Evolutionary conservation across 2,797 vertebrate species (phyloP), one percentile per base, ranked within the genome.

Genomic region (Lycodopsis pacificus): DNA sequence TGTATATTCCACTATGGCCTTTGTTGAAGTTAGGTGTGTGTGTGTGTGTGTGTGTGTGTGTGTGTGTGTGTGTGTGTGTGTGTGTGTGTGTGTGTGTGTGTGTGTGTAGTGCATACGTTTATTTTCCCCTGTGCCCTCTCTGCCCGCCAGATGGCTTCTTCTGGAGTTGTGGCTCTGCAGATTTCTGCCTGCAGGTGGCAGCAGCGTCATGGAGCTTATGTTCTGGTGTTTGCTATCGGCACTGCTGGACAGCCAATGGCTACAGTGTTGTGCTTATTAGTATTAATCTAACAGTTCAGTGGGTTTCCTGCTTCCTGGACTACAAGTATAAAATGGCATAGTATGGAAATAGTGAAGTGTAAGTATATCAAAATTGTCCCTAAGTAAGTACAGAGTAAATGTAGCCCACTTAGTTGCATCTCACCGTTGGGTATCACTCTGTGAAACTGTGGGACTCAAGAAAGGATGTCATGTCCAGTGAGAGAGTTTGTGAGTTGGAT

Each of bases 171-270:
- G 57, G 48, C 34, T 65, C 17, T 85, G 34, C 73, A 53, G 15
- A 4, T 51, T 53, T 86, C 27, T 36, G 22, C 87, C 93, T 79
- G 81, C 75, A 92, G 93, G 85, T 88, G 93, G 92, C 89, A 86
- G 88, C 88, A 90, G 48, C 4, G 20, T 54, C 83, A 74, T 22
- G 0, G 42, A 64, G 42, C 34, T 69, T 15, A 32, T 65, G 4
- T 67, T 53, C 19, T 62, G 17, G 22, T n/a, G 1, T 70, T 38
- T 5, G 0, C n/a, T 5, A 0, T 73, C 30, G 53, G 61, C 12
- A 7, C 48, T n/a, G 15, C 13, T 56, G 4, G 46, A 17, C 76
- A 73, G 32, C 19, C 73, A 42, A 1, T 49, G 48, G 62, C 46
- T 38, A 9, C 20, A 63, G 13, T 56, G 32, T 19, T 49, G n/a